A percentile compares a stretch with the other conserved stretches of the same genome.
Conservation (phyloP, 2,888 invertebrate species). For the Drosophila suboccidentalis region DNA sequence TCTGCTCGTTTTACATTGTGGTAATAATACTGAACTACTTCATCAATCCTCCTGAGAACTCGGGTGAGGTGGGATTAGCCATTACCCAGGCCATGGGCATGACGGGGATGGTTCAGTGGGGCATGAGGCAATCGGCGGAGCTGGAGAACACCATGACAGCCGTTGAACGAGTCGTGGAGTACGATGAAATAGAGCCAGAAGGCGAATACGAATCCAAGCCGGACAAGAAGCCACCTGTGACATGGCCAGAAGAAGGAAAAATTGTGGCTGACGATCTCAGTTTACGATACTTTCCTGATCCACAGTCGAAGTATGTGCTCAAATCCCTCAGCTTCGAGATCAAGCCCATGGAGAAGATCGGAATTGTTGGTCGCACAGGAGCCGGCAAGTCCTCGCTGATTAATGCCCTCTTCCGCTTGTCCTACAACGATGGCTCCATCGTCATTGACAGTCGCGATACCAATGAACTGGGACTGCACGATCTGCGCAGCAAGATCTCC, state of each 20-base stretch:
- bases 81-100: constrained; percentile 92
- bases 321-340: constrained; percentile 89
- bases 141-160: constrained; percentile 95
- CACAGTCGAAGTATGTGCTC: constrained; percentile 90
- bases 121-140: constrained; percentile 96
- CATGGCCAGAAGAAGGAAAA: constrained; percentile 91
- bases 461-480: constrained; percentile 89
- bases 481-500: constrained; percentile 91
- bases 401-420: constrained; percentile 91
- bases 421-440: constrained; percentile 91
- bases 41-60: constrained; percentile 88
- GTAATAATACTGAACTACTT: constrained; percentile 95
- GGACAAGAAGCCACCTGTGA: constrained; percentile 88
- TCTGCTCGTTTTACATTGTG: constrained; percentile 94
- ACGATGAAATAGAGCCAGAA: constrained; percentile 86
- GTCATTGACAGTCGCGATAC: constrained; percentile 92
- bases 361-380: constrained; percentile 90
- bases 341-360: constrained; percentile 89
- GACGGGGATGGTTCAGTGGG: constrained; percentile 91
- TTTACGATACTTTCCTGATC: constrained; percentile 89
- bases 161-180: constrained; percentile 93
- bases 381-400: constrained; percentile 91
- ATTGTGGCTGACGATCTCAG: constrained; percentile 89
- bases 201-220: constrained; percentile 88
- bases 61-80: constrained; percentile 92